Percentiles rank a stretch among this genome's conserved stretches.
Evolutionary conservation across 1,140 invertebrate species (phyloP).

Genomic region (Calycopis cecrops): DNA sequence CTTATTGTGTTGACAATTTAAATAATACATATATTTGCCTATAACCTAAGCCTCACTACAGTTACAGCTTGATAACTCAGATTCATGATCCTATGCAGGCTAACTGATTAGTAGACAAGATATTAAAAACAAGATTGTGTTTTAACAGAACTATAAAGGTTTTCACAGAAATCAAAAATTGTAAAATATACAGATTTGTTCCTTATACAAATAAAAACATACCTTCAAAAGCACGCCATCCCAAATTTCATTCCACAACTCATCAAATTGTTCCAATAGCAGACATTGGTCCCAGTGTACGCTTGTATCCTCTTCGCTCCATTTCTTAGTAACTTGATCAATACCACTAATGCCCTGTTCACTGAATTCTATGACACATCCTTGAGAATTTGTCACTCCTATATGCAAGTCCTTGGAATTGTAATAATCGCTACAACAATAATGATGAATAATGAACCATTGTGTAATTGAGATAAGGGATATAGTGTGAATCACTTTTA

Average conservation of each 20-base stretch:
- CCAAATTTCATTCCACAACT: conserved; percentile 85
- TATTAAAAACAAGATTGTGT: no score
- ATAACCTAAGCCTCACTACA: no score
- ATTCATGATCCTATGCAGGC: no score
- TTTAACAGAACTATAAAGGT: no score
- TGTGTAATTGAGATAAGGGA: conserved; percentile 25
- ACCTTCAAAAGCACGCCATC: conserved; percentile 81
- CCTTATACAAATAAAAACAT: no score
- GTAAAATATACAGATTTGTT: no score
- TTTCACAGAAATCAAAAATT: no score
- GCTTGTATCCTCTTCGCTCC: conserved; percentile 48
- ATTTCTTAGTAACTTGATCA: conserved; percentile 56
- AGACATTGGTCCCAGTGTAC: conserved; percentile 82
- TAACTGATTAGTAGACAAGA: no score
- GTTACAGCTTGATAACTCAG: no score
- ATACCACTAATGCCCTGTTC: conserved; percentile 79
- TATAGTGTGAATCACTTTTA: conserved; percentile 38
- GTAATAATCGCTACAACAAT: conserved; percentile 82
- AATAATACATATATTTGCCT: no score
- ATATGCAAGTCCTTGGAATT: conserved; percentile 88
- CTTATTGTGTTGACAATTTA: no score
- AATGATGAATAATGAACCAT: conserved; percentile 15
- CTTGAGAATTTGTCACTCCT: conserved; percentile 85
- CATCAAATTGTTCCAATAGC: conserved; percentile 79
- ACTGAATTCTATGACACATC: conserved; percentile 86